These are phyloP conservation scores for Macrosteles quadrilineatus DNA, from an alignment of 1,140 invertebrate species.

Conservation along the genomic window DNA sequence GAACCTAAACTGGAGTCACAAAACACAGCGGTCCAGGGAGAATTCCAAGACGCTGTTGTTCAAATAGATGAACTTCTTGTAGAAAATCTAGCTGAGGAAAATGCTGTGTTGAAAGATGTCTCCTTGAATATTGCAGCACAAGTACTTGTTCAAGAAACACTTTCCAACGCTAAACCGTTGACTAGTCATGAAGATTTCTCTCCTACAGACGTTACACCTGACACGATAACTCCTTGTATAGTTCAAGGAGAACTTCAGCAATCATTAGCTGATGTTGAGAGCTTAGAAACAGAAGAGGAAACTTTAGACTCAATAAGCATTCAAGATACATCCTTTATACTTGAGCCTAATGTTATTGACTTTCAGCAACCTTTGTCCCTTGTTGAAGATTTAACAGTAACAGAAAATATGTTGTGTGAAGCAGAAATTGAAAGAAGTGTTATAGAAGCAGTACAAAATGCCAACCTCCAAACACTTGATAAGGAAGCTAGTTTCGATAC, in stretches of 20 bases:
- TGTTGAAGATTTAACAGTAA: slow-evolving; percentile 10
- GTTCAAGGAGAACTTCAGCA: slow-evolving; percentile 17
- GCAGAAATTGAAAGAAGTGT: neutral
- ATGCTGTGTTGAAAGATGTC: neutral
- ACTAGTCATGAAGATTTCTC: neutral
- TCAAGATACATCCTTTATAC: neutral
- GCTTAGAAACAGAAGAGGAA: slow-evolving; percentile 14
- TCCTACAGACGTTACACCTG: neutral
- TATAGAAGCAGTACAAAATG: neutral
- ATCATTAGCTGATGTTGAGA: slow-evolving; percentile 19
- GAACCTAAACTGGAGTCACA: too few relatives aligned
- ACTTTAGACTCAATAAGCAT: slow-evolving; percentile 4
- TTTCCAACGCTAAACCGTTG: neutral
- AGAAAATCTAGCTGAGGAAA: neutral
- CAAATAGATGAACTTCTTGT: neutral
- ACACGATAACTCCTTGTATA: neutral
- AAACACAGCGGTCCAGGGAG: too few relatives aligned
- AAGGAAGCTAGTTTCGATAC: neutral
- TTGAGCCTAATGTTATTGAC: neutral
- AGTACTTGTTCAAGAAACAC: neutral
- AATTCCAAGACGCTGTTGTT: neutral
- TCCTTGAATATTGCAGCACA: slow-evolving; percentile 5
- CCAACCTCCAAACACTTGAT: neutral
- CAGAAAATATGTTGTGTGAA: neutral
- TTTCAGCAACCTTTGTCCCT: slow-evolving; percentile 7